Percentiles rank a stretch among this genome's conserved stretches.
phyloP scores from a whole-genome alignment of 2,797 vertebrate genomes.

The Novumbra hubbsi region DNA sequence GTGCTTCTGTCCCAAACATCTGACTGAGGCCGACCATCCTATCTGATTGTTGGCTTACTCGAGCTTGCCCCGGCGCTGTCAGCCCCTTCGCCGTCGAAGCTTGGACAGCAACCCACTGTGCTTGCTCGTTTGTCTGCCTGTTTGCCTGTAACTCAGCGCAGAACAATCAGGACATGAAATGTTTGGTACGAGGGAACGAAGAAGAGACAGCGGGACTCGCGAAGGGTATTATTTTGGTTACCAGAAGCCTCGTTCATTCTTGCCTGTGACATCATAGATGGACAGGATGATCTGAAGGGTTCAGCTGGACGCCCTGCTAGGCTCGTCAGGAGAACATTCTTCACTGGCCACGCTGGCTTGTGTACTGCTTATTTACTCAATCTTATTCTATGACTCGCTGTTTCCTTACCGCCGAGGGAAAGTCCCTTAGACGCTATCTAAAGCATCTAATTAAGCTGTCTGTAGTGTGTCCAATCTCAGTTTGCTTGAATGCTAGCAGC shows the following conservation, averaged over 20 bases:
- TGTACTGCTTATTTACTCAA: conserved; percentile 65
- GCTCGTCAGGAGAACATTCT: conserved; percentile 68
- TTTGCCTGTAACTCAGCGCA: conserved; percentile 23
- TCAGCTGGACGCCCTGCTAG: conserved; percentile 68
- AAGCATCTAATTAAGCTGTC: conserved; percentile 74
- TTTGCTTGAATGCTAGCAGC: conserved; percentile 43
- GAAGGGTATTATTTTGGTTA: conserved; percentile 61
- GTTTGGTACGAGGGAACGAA: conserved; percentile 35
- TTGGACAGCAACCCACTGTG: conserved; percentile 42
- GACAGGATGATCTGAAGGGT: conserved; percentile 43
- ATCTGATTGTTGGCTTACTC: conserved; percentile 46
- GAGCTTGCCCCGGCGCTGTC: conserved; percentile 49
- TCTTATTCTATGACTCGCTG: conserved; percentile 68
- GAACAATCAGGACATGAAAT: conserved; percentile 44
- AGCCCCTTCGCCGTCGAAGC: conserved; percentile 29
- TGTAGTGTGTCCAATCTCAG: conserved; percentile 50
- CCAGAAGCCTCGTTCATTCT: conserved; percentile 50
- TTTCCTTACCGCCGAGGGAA: conserved; percentile 63
- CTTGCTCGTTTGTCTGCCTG: conserved; percentile 24
- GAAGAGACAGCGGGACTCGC: conserved; percentile 59
- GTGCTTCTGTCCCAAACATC: conserved; percentile 28
- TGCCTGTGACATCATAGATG: conserved; percentile 57
- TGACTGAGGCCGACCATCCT: conserved; percentile 3
- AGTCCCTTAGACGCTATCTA: conserved; percentile 63
- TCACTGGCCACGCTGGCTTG: conserved; percentile 61